Base-by-base conservation (phyloP, 2,797 vertebrate genomes). In the Thunnus albacares region DNA sequence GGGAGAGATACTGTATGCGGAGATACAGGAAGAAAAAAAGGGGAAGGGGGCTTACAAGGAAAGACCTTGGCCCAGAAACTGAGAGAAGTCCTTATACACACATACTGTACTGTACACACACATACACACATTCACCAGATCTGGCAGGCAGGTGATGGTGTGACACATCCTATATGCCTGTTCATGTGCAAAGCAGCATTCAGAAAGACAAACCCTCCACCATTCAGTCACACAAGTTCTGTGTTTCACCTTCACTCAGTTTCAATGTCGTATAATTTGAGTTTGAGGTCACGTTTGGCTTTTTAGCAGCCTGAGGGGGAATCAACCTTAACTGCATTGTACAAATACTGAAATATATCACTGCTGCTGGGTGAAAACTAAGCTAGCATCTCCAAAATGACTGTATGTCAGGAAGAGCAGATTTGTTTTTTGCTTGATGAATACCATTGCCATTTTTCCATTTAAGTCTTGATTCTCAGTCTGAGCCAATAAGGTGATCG, bases 61-160 rank as follows among this genome's bases (percentile, higher is more conserved):
- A 91, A 91, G 89, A 88, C 91, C 86, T 94, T 93, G 90, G 88
- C 86, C 88, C 80, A 86, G 76, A 89, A 88, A 82, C 53, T 2
- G 68, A 82, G 80, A 69, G 78, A 84, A 84, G 74, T 82, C 87
- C 76, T 76, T 57, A 45, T 55, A n/a, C 5, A 38, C 75, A 58
- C 75, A 49, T 2, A 13, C 35, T 35, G 33, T 35, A 35, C 33
- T 8, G 8, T 4, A 77, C 55, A 70, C 73, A 64, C 67, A 41
- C 75, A 58, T 73, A 49, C 61, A 75, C 45, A 71, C 26, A 74
- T 33, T 41, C 65, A 71, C 45, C 35, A 13, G 20, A 13, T 22
- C 59, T 57, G 59, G 67, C 63, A 70, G 53, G 49, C 67, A 59
- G 75, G 57, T 71, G 52, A 56, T 15, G 49, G 47, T 63, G 72